Conservation (phyloP, 2,888 invertebrate genomes). For the Acleris laterana region DNA sequence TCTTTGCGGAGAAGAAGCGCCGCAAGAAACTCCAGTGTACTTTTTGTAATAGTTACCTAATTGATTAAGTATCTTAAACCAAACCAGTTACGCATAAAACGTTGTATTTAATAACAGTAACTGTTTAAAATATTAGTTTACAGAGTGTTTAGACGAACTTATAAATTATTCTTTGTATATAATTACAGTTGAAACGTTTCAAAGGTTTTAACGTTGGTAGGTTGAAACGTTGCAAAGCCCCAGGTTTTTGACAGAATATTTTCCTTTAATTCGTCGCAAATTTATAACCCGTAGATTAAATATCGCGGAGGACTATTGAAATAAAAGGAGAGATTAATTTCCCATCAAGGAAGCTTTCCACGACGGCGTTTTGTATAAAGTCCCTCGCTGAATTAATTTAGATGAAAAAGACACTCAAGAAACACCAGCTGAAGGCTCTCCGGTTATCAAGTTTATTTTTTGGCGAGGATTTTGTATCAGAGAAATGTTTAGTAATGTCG, state of each 20-base stretch:
- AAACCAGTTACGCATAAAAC: too few relatives aligned
- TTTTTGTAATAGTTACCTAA: too few relatives aligned
- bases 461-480: slow-evolving; percentile 12
- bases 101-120: too few relatives aligned
- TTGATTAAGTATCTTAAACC: too few relatives aligned
- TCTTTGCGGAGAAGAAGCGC: too few relatives aligned
- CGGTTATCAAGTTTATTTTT: slow-evolving; percentile 35
- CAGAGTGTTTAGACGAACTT: too few relatives aligned
- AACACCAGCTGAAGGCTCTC: slow-evolving; percentile 43
- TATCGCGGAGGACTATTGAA: slow-evolving; percentile 32
- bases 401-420: slow-evolving; percentile 52
- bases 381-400: slow-evolving; percentile 48
- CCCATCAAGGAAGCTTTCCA: slow-evolving; percentile 29
- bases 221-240: too few relatives aligned
- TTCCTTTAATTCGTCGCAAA: slow-evolving; percentile 9
- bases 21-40: too few relatives aligned
- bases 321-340: slow-evolving; percentile 36
- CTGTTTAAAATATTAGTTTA: too few relatives aligned
- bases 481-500: slow-evolving; percentile 28
- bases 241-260: slow-evolving; percentile 3
- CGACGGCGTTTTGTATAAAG: slow-evolving; percentile 39
- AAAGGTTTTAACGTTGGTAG: too few relatives aligned
- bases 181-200: not conserved
- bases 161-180: too few relatives aligned
- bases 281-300: slow-evolving; percentile 26